Evolutionary conservation across 2,113 vertebrate genomes (phyloP).

Genomic region (Dipodomys ordii): DNA sequence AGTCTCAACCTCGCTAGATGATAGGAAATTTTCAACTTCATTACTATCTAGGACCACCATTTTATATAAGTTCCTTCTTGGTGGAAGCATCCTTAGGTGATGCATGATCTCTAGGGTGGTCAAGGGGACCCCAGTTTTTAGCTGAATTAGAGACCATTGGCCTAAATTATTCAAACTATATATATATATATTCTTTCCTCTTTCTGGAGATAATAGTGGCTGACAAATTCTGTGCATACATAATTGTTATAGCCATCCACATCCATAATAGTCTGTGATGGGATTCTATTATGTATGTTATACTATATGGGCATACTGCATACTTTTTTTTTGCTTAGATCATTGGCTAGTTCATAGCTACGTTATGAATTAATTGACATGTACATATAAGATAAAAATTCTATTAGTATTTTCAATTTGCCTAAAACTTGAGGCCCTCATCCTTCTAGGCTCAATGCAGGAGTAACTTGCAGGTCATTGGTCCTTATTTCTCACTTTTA

Average conservation of each 20-base stretch:
- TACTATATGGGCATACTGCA: too few relatives aligned
- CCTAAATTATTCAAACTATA: background rate
- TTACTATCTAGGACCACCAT: background rate
- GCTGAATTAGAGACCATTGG: background rate
- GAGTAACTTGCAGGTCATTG: conserved; percentile 14
- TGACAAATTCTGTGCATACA: background rate
- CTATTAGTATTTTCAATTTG: background rate
- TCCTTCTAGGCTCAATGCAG: background rate
- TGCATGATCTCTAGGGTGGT: background rate
- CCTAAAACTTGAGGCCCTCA: background rate
- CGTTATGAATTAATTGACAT: background rate
- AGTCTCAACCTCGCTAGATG: too few relatives aligned
- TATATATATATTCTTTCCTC: background rate
- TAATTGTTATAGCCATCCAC: background rate
- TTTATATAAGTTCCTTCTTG: background rate
- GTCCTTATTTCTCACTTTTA: conserved; percentile 18
- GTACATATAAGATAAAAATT: background rate
- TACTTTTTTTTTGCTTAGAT: background rate
- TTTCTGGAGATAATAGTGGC: background rate
- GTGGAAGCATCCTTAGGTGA: background rate
- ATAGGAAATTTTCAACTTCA: background rate
- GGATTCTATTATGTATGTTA: background rate
- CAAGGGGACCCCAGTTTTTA: background rate
- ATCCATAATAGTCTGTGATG: too few relatives aligned
- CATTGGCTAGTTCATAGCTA: background rate